Evolutionary conservation across 2,113 vertebrate species (phyloP), one percentile per base, ranked within the genome.

Genomic region (Tor tambroides): DNA sequence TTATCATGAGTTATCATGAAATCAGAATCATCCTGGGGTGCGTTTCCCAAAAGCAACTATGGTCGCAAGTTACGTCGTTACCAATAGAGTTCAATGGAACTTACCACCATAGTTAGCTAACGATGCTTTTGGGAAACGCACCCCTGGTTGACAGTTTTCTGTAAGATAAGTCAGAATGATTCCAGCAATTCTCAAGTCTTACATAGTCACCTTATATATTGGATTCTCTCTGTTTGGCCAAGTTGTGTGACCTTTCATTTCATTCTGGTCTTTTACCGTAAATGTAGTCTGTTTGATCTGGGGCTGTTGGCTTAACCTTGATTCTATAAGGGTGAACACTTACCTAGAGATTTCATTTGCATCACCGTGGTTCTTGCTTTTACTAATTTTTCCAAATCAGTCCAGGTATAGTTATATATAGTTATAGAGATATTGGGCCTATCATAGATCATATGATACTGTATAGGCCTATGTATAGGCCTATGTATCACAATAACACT

Each of bases 281-380:
- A 80, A 43, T 83, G 65, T 10, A 28, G 35, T 69, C 72, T 63
- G 43, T 83, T 83, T 72, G 41, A 80, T 78, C 54, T 54, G n/a
- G 23, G 41, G 41, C 28, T 84, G 41, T 86, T 89, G 88, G 85
- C 28, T 56, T 89, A 87, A 89, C 76, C 85, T 76, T 80, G 76
- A 54, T 87, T 80, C 30, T 35, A n/a, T n/a, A 15, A 30, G 46
- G 56, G 80, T 61, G 32, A 32, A 43, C 21, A 3, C 26, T 43
- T 21, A 38, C 17, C n/a, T n/a, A 19, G 3, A 3, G 59, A 49
- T 46, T 75, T 46, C 4, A 85, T 88, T 65, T 80, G 79, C 65
- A 87, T 79, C 81, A 82, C 35, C 4, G 7, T 63, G 65, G 67
- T 79, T 72, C 2, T 71, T 35, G 30, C 17, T 71, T 30, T 79